phyloP scores from a whole-genome alignment of 2,797 vertebrate genomes.

The Myripristis jacobus region DNA sequence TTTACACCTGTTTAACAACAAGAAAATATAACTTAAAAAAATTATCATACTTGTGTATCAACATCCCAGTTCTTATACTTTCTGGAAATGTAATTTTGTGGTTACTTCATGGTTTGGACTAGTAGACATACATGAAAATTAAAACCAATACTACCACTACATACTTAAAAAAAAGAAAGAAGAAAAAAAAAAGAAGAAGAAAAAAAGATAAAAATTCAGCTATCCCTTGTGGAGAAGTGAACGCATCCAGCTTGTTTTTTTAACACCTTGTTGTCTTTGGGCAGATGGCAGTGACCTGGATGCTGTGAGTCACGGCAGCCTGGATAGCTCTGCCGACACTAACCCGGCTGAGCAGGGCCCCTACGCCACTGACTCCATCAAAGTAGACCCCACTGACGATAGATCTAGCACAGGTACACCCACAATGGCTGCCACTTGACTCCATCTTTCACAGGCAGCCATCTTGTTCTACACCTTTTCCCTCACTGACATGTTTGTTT shows the following conservation, averaged over 20 bases:
- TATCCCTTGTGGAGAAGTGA: neutral
- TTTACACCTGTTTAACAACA: too few relatives aligned
- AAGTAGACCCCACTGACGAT: conserved; percentile 87
- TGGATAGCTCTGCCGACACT: conserved; percentile 88
- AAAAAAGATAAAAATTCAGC: too few relatives aligned
- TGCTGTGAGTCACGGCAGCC: conserved; percentile 89
- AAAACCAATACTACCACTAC: too few relatives aligned
- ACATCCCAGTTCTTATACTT: too few relatives aligned
- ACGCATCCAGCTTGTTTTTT: conserved; percentile 17
- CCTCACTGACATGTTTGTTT: conserved; percentile 49
- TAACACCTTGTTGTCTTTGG: conserved; percentile 75
- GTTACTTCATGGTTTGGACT: too few relatives aligned
- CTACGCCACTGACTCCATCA: conserved; percentile 81
- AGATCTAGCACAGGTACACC: conserved; percentile 88
- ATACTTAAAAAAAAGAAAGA: too few relatives aligned
- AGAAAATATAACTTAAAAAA: too few relatives aligned
- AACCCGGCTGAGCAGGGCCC: conserved; percentile 81
- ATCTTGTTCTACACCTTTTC: conserved; percentile 54
- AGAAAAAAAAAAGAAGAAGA: too few relatives aligned
- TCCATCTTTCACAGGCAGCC: conserved; percentile 48
- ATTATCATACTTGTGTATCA: too few relatives aligned
- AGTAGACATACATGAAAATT: too few relatives aligned
- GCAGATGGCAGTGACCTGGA: conserved; percentile 91
- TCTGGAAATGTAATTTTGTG: too few relatives aligned
- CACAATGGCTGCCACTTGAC: conserved; percentile 33